Evolutionary conservation across 1,140 invertebrate genomes (phyloP), one percentile per base, ranked within the genome.

Genomic region (Eriocheir sinensis): DNA sequence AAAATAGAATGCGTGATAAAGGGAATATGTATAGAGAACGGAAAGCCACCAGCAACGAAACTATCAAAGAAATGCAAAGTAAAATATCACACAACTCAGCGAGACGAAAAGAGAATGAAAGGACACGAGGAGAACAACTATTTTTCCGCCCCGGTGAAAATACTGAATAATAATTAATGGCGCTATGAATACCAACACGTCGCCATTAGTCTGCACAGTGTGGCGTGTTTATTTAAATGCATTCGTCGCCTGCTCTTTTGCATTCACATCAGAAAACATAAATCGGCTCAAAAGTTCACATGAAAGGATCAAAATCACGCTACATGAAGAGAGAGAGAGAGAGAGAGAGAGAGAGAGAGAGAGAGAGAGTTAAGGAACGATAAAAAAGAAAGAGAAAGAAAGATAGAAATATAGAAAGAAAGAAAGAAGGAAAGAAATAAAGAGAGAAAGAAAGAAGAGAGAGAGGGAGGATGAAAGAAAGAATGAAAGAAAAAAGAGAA

Each of bases 371-470:
- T 9, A 60, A 21, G 27, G 53, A 60, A 21, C 9, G 53, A 60
- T 9, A 48, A 15, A 15, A 48, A 15, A 48, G 44, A 48, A 15
- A 48, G 44, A 48, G 44, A 48, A 15, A 48, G 15, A 15, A 48
- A 15, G 15, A 15, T 8, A 15, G 44, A 60, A 21, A 60, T 9
- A 83, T 17, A 83, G 81, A 83, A 30, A 83, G 81, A 83, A 30
- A 83, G 81, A 83, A 30, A 83, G 81, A 83, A 30, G 34, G 81
- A 83, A 30, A 83, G 81, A 83, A 30, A 83, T 17, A 83, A 30
- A 83, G 81, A 83, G 81, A 83, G 81, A 83, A 30, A 83, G 81
- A 81, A 27, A 81, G 79, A 27, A 81, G 44, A 81, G 79, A 30
- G 79, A 81, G 79, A n/a, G 6, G 79, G 27, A n/a, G 27, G 79